Base-by-base conservation (phyloP, 2,113 vertebrate species). In the Hiodon tergisus region DNA sequence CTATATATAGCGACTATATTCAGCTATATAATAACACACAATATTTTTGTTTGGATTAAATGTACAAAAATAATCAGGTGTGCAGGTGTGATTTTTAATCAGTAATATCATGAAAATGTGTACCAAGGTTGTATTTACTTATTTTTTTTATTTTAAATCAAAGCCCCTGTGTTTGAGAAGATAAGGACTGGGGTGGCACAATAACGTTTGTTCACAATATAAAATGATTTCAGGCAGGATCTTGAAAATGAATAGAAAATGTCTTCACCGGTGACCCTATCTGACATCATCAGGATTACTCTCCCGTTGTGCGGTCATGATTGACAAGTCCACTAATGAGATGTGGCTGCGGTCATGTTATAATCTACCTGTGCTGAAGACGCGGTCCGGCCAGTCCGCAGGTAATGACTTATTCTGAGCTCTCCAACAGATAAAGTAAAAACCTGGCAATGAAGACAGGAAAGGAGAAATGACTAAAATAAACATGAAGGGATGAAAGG, bases 311-410 rank as follows among this genome's bases (percentile, higher is more conserved):
- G 80, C 58, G 75, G 75, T 67, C 10, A n/a, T 88, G 91, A 91
- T 84, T 91, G 90, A 92, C 89, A 93, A 84, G 71, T 67, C 78
- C 74, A 80, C 85, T 93, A 92, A 93, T 88, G 87, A 94, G 88
- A 79, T 81, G 79, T 78, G 88, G 89, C 89, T 89, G 81, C 67
- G 81, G 77, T 81, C 85, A 80, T 79, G 85, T 88, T 88, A 86
- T 90, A 86, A 91, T 90, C 92, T 87, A 85, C 83, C 87, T 88
- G 82, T 74, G 82, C 72, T 78, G 83, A 48, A 87, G 84, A 85
- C 80, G 84, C 77, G 70, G 77, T 11, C 81, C 81, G 47, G 77
- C 84, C 69, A 3, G 76, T 74, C 82, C 74, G 72, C 52, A 84
- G 82, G 83, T 90, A 89, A 91, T 85, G 84, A 88, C 85, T 85